Conservation (phyloP, 2,888 invertebrate species). For the Halictus ligatus region DNA sequence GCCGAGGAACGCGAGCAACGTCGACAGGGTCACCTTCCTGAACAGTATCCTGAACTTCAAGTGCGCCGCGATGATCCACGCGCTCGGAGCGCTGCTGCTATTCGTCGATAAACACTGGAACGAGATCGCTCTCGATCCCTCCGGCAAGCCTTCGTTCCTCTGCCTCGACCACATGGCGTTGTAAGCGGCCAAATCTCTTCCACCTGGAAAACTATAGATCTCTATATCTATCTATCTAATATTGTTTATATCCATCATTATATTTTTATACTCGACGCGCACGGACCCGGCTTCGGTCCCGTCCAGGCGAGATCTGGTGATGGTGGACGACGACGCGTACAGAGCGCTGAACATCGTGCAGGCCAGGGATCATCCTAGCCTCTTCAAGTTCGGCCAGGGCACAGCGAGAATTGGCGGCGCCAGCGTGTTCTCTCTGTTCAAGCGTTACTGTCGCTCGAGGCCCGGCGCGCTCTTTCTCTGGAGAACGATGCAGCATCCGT, state of each 20-base stretch:
- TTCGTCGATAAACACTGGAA: conserved; percentile 89
- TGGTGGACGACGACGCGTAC: conserved; percentile 90
- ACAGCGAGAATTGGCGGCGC: conserved; percentile 88
- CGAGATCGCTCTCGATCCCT: conserved; percentile 85
- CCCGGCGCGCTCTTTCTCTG: conserved; percentile 88
- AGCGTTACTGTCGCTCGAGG: conserved; percentile 88
- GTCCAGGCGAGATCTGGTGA: conserved; percentile 88
- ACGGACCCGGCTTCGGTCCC: too few species aligned
- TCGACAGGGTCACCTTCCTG: conserved; percentile 87
- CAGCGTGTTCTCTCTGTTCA: conserved; percentile 90
- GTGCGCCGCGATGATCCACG: conserved; percentile 88
- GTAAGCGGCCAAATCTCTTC: conserved; percentile 43
- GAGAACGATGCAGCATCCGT: conserved; percentile 90
- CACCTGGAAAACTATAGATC: not conserved
- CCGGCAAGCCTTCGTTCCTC: conserved; percentile 75
- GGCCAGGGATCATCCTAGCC: conserved; percentile 89
- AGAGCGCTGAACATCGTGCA: conserved; percentile 92
- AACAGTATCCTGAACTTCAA: conserved; percentile 88
- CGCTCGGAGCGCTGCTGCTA: conserved; percentile 90
- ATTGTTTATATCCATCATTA: not conserved
- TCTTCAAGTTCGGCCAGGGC: conserved; percentile 88
- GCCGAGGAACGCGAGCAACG: conserved; percentile 85
- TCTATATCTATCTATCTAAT: too few species aligned
- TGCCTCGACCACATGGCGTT: conserved; percentile 54
- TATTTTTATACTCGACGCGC: not conserved